Evolutionary conservation across 2,888 invertebrate species (phyloP).

Genomic region (Dryococelus australis): DNA sequence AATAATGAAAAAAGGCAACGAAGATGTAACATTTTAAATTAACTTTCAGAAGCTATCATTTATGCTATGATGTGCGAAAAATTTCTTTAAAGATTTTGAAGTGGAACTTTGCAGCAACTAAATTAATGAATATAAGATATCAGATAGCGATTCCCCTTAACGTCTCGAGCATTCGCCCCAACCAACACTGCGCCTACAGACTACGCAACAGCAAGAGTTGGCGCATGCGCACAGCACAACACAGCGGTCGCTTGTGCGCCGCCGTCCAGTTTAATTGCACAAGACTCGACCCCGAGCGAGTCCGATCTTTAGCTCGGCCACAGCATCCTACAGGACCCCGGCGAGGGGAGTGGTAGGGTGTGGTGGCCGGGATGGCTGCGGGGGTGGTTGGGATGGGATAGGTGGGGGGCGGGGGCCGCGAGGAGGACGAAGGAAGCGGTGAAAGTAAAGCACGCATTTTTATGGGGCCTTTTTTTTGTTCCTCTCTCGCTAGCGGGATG

Average conservation of each 20-base stretch:
- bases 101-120: no score
- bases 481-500: constrained; percentile 32
- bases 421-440: constrained; percentile 23
- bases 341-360: constrained; percentile 25
- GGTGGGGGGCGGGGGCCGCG: neutral
- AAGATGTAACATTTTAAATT: no score
- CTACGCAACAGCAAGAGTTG: no score
- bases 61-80: no score
- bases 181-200: no score
- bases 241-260: neutral
- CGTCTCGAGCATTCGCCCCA: no score
- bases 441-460: constrained; percentile 42
- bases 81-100: no score
- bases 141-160: no score
- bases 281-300: constrained; percentile 22
- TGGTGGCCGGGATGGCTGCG: neutral
- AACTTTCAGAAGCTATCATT: no score
- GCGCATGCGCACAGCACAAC: no score
- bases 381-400: neutral
- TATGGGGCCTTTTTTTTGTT: constrained; percentile 41
- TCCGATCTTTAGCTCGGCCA: constrained; percentile 35
- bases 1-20: no score
- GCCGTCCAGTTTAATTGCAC: constrained; percentile 32
- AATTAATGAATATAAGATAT: no score
- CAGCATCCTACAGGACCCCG: constrained; percentile 32